Percentiles rank a stretch among this genome's conserved stretches.
These are phyloP conservation scores for Lochmaea crataegi DNA, from an alignment of 2,888 invertebrate species.

Conservation along the genomic window DNA sequence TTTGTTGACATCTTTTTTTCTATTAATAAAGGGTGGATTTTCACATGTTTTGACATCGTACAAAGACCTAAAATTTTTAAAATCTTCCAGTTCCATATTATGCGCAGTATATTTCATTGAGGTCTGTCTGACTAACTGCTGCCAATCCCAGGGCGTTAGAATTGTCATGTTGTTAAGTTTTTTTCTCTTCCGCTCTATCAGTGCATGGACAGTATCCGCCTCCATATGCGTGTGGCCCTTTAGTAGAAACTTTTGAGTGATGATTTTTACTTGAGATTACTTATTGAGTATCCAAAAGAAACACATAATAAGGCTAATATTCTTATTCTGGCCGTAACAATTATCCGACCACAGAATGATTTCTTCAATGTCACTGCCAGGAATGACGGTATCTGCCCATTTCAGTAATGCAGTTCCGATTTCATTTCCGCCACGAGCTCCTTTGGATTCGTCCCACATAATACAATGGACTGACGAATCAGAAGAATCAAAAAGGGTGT, in stretches of 20 bases:
- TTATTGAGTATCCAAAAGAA: slow-evolving; percentile 20
- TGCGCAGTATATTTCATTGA: slow-evolving; percentile 25
- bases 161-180: slow-evolving; percentile 17
- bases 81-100: slow-evolving; percentile 25
- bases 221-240: slow-evolving; percentile 27
- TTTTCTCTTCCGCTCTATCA: slow-evolving; percentile 22
- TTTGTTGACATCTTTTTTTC: slow-evolving; percentile 19
- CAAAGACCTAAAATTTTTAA: slow-evolving; percentile 17
- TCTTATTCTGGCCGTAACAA: slow-evolving; percentile 22
- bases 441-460: slow-evolving; percentile 20
- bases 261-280: slow-evolving; percentile 22
- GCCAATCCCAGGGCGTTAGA: slow-evolving; percentile 24
- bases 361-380: slow-evolving; percentile 17
- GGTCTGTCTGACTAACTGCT: slow-evolving; percentile 27
- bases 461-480: slow-evolving; percentile 25
- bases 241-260: slow-evolving; percentile 19
- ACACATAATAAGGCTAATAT: slow-evolving; percentile 22
- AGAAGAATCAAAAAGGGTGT: slow-evolving; percentile 19
- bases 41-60: slow-evolving; percentile 23
- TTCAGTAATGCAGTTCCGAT: slow-evolving; percentile 14
- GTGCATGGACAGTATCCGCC: slow-evolving; percentile 24
- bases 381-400: slow-evolving; percentile 21
- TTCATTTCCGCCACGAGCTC: slow-evolving; percentile 18
- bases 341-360: slow-evolving; percentile 17
- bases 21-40: slow-evolving; percentile 21